phyloP scores from a whole-genome alignment of 2,888 invertebrate genomes.

The Heterodera filipjevi region DNA sequence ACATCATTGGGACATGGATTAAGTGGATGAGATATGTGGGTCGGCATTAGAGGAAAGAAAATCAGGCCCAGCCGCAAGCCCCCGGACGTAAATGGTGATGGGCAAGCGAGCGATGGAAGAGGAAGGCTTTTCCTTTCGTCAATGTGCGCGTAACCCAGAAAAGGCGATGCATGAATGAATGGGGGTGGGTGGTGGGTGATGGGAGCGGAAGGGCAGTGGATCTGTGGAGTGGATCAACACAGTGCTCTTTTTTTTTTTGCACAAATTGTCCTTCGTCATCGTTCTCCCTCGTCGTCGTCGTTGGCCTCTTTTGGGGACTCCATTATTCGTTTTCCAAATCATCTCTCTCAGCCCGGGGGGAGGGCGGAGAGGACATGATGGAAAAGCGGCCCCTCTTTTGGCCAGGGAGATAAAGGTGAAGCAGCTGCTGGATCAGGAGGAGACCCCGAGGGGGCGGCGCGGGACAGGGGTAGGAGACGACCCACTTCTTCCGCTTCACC shows the following conservation, averaged over 20 bases:
- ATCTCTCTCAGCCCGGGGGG: not conserved
- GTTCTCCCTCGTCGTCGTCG: too few relatives aligned
- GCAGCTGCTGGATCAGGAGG: too few relatives aligned
- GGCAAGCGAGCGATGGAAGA: not conserved
- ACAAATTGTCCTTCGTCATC: too few relatives aligned
- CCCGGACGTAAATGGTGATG: too few relatives aligned
- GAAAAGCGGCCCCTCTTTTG: too few relatives aligned
- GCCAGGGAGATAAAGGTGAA: too few relatives aligned
- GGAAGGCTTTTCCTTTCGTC: not conserved
- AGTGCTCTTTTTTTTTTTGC: not conserved
- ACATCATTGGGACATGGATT: not conserved
- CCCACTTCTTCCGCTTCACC: slow-evolving; percentile 3
- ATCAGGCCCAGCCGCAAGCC: too few relatives aligned
- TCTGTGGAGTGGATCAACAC: not conserved
- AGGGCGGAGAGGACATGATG: not conserved
- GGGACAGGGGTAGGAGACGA: not conserved
- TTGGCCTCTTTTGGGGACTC: not conserved
- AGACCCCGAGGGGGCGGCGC: not conserved
- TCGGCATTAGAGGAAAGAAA: not conserved
- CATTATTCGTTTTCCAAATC: not conserved
- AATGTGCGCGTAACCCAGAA: not conserved
- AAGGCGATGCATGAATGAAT: not conserved
- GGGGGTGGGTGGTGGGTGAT: not conserved
- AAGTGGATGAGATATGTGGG: not conserved
- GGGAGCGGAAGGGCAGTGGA: too few relatives aligned